phyloP scores from a whole-genome alignment of 2,113 vertebrate genomes.

The Tringa solitaria region DNA sequence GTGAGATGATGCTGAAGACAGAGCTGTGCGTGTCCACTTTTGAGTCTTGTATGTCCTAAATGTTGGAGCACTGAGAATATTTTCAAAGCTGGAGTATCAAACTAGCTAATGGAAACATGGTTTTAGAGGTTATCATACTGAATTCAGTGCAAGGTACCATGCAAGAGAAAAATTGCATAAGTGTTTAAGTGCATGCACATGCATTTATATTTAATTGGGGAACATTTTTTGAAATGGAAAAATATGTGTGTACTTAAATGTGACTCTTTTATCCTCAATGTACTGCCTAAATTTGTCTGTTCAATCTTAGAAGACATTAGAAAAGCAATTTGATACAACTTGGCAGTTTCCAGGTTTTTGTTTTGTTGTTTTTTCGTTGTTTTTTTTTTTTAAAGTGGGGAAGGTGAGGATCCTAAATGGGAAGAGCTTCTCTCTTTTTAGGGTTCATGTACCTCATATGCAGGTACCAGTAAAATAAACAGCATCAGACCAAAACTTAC shows the following conservation, averaged over 20 bases:
- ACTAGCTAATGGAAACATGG: background rate
- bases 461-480: background rate
- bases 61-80: background rate
- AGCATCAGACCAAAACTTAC: background rate
- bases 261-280: background rate
- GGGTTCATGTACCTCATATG: background rate
- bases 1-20: background rate
- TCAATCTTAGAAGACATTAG: background rate
- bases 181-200: background rate
- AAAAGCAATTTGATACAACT: background rate
- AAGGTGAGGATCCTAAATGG: background rate
- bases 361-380: too few species aligned
- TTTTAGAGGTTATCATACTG: background rate
- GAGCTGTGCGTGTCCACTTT: background rate
- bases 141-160: background rate
- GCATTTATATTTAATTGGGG: conserved; percentile 27
- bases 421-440: background rate
- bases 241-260: background rate
- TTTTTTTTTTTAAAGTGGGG: background rate
- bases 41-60: background rate
- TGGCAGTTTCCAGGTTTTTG: background rate
- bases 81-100: background rate
- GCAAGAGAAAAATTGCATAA: background rate
- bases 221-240: background rate
- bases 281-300: background rate